Percentiles rank a stretch among this genome's conserved stretches.
These are phyloP conservation scores for Octopus bimaculoides DNA, from an alignment of 1,140 invertebrate genomes.

Conservation along the genomic window DNA sequence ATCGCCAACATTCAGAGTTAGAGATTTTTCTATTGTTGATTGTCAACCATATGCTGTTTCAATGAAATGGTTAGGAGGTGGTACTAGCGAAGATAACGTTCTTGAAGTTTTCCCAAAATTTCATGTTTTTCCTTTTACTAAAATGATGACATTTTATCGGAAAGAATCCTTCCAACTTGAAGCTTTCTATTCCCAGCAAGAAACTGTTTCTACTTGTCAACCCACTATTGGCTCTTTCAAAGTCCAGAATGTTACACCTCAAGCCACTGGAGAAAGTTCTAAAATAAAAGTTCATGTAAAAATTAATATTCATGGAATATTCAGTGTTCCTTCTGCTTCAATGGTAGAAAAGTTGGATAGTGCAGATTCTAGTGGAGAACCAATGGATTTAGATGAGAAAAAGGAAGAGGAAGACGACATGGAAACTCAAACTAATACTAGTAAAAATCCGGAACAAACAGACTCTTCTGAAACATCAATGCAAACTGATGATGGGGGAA, in stretches of 20 bases:
- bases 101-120: conserved; percentile 82
- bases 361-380: conserved; percentile 37
- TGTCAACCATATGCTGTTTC: conserved; percentile 88
- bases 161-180: conserved; percentile 79
- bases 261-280: conserved; percentile 80
- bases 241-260: conserved; percentile 80
- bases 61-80: conserved; percentile 75
- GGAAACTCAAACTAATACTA: conserved; percentile 17
- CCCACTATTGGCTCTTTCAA: conserved; percentile 80
- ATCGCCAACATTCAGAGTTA: conserved; percentile 91
- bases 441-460: conserved; percentile 19
- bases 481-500: conserved; percentile 34
- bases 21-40: conserved; percentile 91
- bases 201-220: conserved; percentile 68
- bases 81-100: conserved; percentile 39
- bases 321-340: conserved; percentile 80
- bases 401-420: conserved; percentile 32
- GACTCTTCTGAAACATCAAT: conserved; percentile 22
- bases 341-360: conserved; percentile 73
- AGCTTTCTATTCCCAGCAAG: conserved; percentile 70
- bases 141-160: conserved; percentile 89
- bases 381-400: conserved; percentile 42
- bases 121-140: conserved; percentile 88
- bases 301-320: conserved; percentile 89
- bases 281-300: conserved; percentile 96